Conservation (phyloP, 2,113 vertebrate genomes). For the Etheostoma spectabile region DNA sequence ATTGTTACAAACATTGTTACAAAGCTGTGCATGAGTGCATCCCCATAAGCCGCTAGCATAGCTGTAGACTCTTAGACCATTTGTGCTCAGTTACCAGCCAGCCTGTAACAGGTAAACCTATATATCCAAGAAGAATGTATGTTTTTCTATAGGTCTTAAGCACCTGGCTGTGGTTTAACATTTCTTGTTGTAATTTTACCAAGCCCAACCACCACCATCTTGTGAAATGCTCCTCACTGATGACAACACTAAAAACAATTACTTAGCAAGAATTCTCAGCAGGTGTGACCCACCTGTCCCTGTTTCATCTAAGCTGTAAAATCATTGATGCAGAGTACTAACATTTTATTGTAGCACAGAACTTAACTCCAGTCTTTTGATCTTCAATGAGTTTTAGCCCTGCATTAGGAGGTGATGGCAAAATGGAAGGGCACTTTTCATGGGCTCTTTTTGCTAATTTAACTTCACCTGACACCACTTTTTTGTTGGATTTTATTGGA, state of each 20-base stretch:
- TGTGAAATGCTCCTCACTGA: neutral
- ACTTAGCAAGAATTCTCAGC: neutral
- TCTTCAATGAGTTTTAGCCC: neutral
- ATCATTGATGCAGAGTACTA: neutral
- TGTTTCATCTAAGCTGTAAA: slow-evolving; percentile 29
- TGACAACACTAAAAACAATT: neutral
- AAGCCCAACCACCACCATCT: neutral
- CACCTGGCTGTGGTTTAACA: neutral
- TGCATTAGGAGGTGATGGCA: neutral
- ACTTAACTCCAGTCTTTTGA: neutral
- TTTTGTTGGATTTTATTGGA: too few species aligned
- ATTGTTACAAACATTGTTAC: too few species aligned
- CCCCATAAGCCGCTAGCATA: neutral
- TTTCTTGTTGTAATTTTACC: neutral
- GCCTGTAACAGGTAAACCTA: neutral
- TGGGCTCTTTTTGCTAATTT: too few species aligned
- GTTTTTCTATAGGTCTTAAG: neutral
- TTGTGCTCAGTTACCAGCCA: neutral
- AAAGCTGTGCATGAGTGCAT: neutral
- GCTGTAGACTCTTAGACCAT: neutral
- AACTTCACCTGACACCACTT: too few species aligned
- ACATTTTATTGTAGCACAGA: slow-evolving; percentile 11
- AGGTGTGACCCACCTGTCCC: slow-evolving; percentile 27
- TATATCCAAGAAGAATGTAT: neutral
- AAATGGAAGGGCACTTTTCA: neutral